A percentile compares a stretch with the other conserved stretches of the same genome.
phyloP scores from a whole-genome alignment of 2,888 invertebrate species.

The Microdon myrmicae region DNA sequence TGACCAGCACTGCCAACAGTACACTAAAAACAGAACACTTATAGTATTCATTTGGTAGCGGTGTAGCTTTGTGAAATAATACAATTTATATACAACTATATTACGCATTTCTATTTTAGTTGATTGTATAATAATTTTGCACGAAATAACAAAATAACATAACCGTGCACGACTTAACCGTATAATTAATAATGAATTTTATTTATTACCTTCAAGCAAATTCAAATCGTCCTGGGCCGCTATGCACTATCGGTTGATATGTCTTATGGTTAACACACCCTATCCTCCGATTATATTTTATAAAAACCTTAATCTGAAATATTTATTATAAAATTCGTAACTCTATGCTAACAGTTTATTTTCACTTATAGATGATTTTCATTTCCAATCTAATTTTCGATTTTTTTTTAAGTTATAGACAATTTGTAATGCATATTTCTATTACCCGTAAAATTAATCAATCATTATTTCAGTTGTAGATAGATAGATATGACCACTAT shows the following conservation, averaged over 20 bases:
- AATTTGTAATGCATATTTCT: too few relatives aligned
- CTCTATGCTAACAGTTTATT: constrained; percentile 49
- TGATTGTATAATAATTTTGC: constrained; percentile 36
- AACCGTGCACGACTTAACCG: constrained; percentile 35
- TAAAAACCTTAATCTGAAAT: constrained; percentile 15
- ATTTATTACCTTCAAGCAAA: constrained; percentile 1
- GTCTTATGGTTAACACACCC: constrained; percentile 67
- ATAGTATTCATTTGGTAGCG: constrained; percentile 25
- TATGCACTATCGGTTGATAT: constrained; percentile 56
- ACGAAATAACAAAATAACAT: constrained; percentile 27
- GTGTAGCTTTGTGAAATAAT: constrained; percentile 31
- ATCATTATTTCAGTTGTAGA: too few relatives aligned
- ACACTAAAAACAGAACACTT: not conserved
- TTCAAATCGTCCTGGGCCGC: constrained; percentile 36
- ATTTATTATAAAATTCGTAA: constrained; percentile 15
- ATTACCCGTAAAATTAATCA: too few relatives aligned
- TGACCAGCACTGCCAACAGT: constrained; percentile 37
- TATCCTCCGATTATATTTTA: constrained; percentile 24
- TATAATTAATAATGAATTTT: constrained; percentile 26
- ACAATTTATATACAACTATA: constrained; percentile 4
- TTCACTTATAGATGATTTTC: constrained; percentile 13
- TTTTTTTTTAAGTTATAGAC: constrained; percentile 11
- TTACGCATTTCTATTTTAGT: constrained; percentile 22
- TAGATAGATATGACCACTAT: too few relatives aligned
- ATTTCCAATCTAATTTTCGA: not conserved